Base-by-base conservation (phyloP, 1,140 invertebrate species). In the Pseudobourletiella spinata region DNA sequence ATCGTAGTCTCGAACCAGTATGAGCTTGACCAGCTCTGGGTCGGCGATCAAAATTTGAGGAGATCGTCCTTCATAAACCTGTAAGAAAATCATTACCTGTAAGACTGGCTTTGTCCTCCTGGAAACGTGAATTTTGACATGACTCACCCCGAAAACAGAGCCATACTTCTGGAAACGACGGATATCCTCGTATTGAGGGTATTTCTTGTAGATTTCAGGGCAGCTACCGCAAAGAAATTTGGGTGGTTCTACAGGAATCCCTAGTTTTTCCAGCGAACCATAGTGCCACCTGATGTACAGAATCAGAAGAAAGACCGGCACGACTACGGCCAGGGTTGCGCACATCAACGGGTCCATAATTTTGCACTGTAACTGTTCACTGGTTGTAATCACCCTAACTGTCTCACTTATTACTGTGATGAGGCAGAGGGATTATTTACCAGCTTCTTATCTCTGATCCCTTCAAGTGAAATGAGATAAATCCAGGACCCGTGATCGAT, bases 11-110 rank as follows among this genome's bases (percentile, higher is more conserved):
- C 57, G 61, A 1, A 67, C 58, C 8, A 57, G 52, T 39, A 67
- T 64, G 1, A 28, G n/a, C 25, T 60, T 77, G 3, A 60, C 43
- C 2, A 67, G 25, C n/a, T 63, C 54, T 52, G 61, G 43, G 30
- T 67, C 61, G 4, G 39, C 50, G n/a, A 67, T 35, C 29, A 55
- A 62, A 18, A 66, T 28, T 26, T 57, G 42, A 25, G 60, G 60
- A n/a, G 18, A 24, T 1, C 42, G 20, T 2, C 60, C 60, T 24
- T 56, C 42, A 20, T 62, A 62, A 3, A 61, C 15, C 51, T 56
- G 16, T 39, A 8, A 42, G 52, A 3, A 39, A 20, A 44, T 2
- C 30, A 58, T 6, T 26, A 14, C 20, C n/a, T n/a, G n/a, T n/a
- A n/a, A n/a, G n/a, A n/a, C n/a, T n/a, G n/a, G n/a, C n/a, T n/a